phyloP scores from a whole-genome alignment of 2,888 invertebrate genomes.

The Julus scandinavius region DNA sequence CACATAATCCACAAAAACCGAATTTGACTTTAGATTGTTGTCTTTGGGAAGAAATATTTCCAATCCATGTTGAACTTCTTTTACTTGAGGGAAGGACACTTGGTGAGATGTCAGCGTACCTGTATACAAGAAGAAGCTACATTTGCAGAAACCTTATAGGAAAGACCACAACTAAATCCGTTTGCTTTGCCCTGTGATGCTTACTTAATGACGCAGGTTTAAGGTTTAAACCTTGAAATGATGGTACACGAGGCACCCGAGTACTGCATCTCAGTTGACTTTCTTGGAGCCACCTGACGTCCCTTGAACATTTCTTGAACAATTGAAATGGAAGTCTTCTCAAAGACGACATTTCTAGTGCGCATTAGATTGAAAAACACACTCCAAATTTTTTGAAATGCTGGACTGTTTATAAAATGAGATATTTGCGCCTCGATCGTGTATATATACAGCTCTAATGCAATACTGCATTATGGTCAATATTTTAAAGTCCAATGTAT shows the following conservation, averaged over 20 bases:
- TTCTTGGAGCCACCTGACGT: neutral
- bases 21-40: neutral
- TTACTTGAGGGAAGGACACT: neutral
- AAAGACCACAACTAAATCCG: neutral
- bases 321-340: neutral
- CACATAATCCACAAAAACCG: conserved; percentile 57
- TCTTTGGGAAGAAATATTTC: neutral
- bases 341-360: neutral
- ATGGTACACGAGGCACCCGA: neutral
- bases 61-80: conserved; percentile 33
- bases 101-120: conserved; percentile 16
- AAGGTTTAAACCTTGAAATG: neutral
- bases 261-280: neutral
- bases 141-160: neutral
- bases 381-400: neutral
- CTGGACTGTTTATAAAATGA: neutral
- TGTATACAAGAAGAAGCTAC: neutral
- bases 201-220: neutral
- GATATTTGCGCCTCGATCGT: no score
- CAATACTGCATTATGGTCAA: neutral
- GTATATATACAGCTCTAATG: neutral
- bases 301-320: neutral
- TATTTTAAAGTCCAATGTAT: neutral
- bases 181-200: neutral
- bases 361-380: neutral